phyloP scores from a whole-genome alignment of 2,797 vertebrate species.

The Orientallactaga sibirica region DNA sequence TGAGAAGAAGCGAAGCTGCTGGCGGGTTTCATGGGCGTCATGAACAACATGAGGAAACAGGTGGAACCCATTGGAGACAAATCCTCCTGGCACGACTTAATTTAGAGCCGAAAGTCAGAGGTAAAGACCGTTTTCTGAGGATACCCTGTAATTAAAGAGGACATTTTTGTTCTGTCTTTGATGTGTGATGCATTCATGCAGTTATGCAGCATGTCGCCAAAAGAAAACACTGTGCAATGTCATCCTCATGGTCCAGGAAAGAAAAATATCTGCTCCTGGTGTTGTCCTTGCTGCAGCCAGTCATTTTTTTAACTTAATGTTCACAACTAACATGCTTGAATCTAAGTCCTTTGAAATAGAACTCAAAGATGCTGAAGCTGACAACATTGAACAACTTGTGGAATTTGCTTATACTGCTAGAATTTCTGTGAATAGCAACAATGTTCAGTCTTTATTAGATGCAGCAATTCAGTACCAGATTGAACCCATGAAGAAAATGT shows the following conservation, averaged over 20 bases:
- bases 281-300: slow-evolving; percentile 98
- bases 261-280: slow-evolving; percentile 96
- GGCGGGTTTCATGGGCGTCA: slow-evolving; percentile 96
- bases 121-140: not conserved
- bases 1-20: slow-evolving; percentile 96
- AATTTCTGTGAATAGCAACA: slow-evolving; percentile 98
- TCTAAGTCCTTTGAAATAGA: slow-evolving; percentile 98
- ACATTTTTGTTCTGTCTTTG: slow-evolving; percentile 74
- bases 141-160: not conserved
- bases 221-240: slow-evolving; percentile 96
- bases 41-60: slow-evolving; percentile 98
- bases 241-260: slow-evolving; percentile 96
- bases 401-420: slow-evolving; percentile 99
- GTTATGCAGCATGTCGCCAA: not conserved
- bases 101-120: slow-evolving; percentile 15
- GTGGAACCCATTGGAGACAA: slow-evolving; percentile 10
- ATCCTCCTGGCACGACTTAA: not conserved
- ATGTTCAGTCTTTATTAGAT: slow-evolving; percentile 97
- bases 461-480: slow-evolving; percentile 99
- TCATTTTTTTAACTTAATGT: slow-evolving; percentile 99
- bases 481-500: slow-evolving; percentile 99
- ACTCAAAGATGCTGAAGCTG: slow-evolving; percentile 96
- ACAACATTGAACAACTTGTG: slow-evolving; percentile 97
- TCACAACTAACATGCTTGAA: slow-evolving; percentile 99
- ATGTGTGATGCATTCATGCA: slow-evolving; percentile 16